Conservation (phyloP, 2,888 invertebrate species). For the Andrena flavipes region DNA sequence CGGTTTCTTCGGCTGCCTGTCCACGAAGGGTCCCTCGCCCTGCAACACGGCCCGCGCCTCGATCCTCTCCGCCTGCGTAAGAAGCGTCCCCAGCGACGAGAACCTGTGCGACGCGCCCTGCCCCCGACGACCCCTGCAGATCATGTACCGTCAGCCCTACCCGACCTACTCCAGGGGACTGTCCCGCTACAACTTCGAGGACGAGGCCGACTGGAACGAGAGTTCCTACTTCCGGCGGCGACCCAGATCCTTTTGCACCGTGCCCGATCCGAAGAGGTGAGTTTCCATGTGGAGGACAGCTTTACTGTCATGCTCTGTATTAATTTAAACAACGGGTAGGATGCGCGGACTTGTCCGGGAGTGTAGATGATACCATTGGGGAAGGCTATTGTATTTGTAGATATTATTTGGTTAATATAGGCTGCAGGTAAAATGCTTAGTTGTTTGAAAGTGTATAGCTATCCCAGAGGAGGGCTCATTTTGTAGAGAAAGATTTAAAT, state of each 20-base stretch:
- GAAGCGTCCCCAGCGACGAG: constrained; percentile 95
- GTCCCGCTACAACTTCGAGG: constrained; percentile 76
- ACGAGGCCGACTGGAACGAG: constrained; percentile 90
- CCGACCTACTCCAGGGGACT: constrained; percentile 77
- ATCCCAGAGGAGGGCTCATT: too few relatives aligned
- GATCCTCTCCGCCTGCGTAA: constrained; percentile 94
- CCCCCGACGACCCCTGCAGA: constrained; percentile 86
- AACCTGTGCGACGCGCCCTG: constrained; percentile 94
- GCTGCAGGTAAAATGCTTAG: too few relatives aligned
- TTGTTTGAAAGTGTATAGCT: too few relatives aligned
- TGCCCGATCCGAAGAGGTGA: constrained; percentile 89
- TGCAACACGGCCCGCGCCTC: constrained; percentile 88
- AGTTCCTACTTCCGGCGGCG: constrained; percentile 93
- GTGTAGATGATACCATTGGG: too few relatives aligned
- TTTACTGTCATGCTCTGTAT: too few relatives aligned
- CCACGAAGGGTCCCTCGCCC: constrained; percentile 90
- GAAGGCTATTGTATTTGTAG: too few relatives aligned
- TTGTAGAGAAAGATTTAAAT: too few relatives aligned
- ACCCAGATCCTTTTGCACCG: constrained; percentile 90
- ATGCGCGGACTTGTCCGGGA: too few relatives aligned
- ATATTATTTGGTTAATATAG: too few relatives aligned
- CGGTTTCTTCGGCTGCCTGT: constrained; percentile 94
- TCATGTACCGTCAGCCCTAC: constrained; percentile 81
- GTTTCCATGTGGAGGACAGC: constrained; percentile 5
- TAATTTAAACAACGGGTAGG: too few relatives aligned